phyloP scores from a whole-genome alignment of 2,888 invertebrate species.

The Invenusta paracnida region DNA sequence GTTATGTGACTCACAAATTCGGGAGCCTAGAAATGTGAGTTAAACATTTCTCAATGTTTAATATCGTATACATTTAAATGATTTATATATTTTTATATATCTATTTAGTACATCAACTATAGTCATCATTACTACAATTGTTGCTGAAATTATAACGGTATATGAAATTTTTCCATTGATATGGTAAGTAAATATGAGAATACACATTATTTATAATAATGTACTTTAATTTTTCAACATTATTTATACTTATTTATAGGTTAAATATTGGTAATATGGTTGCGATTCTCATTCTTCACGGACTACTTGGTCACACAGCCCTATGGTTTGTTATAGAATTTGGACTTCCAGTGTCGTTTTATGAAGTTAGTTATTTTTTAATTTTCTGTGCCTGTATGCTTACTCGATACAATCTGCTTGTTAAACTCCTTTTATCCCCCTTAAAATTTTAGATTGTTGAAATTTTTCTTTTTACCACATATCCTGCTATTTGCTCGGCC shows the following conservation, averaged over 20 bases:
- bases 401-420: no score
- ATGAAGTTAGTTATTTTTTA: not conserved
- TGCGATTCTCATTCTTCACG: not conserved
- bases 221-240: not conserved
- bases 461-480: not conserved
- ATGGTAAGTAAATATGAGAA: not conserved
- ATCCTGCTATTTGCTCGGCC: not conserved
- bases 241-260: not conserved
- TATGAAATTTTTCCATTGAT: not conserved
- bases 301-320: not conserved
- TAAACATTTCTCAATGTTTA: not conserved
- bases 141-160: not conserved
- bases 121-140: not conserved
- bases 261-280: not conserved
- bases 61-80: not conserved
- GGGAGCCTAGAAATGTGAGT: not conserved
- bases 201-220: not conserved
- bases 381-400: no score
- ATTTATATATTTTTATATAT: not conserved
- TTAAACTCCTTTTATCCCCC: no score
- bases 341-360: not conserved
- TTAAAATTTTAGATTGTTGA: not conserved
- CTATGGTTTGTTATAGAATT: not conserved
- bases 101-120: not conserved
- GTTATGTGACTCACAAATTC: not conserved